Evolutionary conservation across 2,888 invertebrate genomes (phyloP), one percentile per base, ranked within the genome.

Genomic region (Malachius bipustulatus): DNA sequence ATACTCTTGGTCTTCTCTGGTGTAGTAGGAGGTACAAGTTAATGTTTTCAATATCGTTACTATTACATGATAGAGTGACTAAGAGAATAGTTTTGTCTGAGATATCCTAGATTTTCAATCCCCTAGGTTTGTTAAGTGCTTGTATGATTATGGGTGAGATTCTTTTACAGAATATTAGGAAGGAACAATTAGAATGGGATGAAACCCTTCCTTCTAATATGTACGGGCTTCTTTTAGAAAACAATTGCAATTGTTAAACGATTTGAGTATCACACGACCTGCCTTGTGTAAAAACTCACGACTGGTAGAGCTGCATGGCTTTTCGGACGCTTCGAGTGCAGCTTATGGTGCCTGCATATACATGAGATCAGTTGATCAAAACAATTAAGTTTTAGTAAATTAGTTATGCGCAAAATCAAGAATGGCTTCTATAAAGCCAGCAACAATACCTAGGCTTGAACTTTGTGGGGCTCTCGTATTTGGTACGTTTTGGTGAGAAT

Each of bases 91-190:
- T 24, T 2, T 14, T 32, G n/a, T 36, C 36, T 16, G 32, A 16
- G 13, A 36, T 28, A 4, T 29, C 36, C 2, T 15, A 11, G 11
- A 11, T 36, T 4, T 36, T 27, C 14, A 32, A 36, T 26, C 36
- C 32, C 2, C 11, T 36, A 6, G 36, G 36, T 3, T 14, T 36
- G 11, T 12, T 19, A 4, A 16, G 30, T 14, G 30, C 35, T 4
- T 26, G 29, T 10, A 19, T 26, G 4, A 30, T 28, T 3, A 14
- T 13, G 6, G 16, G 19, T 3, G 32, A 36, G 19, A 32, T 36
- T 13, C 26, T 36, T 4, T 32, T 36, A 26, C 36, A 36, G 14
- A 26, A 31, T 4, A 14, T 36, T 2, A 32, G 36, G 36, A 30
- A 24, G 4, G 11, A 16, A 16, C 31, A 33, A 26, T 8, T 36